Evolutionary conservation across 1,140 invertebrate species (phyloP), one percentile per base, ranked within the genome.

Genomic region (Lepidurus packardi): DNA sequence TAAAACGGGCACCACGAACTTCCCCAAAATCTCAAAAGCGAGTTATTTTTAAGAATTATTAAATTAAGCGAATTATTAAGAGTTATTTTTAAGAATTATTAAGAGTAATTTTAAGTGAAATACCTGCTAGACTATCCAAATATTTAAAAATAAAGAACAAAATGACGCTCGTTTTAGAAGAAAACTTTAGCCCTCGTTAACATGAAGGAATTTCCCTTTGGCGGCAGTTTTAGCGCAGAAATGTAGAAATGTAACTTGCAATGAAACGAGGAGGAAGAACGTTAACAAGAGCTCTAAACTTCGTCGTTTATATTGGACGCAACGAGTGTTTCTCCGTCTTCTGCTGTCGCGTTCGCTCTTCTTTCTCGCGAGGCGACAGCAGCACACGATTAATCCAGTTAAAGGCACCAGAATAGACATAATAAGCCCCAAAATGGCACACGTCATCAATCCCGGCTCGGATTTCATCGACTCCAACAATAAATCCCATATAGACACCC

Each of bases 401-500:
- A 65, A 11, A 21, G 53, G 53, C 53, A 65, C 53, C 9, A 65
- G 53, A 13, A 65, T 65, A 65, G 53, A 65, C 53, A 65, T 65
- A 65, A 65, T 65, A 65, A 65, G 53, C 53, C 53, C 53, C 21
- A 65, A 65, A 65, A 65, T 65, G 53, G 53, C 53, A 65, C 53
- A 65, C 53, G 53, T 65, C 53, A 65, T 65, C 53, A 65, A 65
- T 7, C 53, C 53, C 53, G 53, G 53, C 21, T 65, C 53, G 53
- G 53, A 65, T 65, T 65, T 65, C 16, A 65, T 65, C 16, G 53
- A 65, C 13, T 13, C 21, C 21, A 65, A 65, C 53, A 65, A 65
- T 21, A 65, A 65, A n/a, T 65, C 53, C 53, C 53, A 65, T 16
- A 65, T 16, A 13, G 53, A 21, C 53, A 65, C 53, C 21, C 53